phyloP scores from a whole-genome alignment of 1,140 invertebrate species.

The Drosophila rufa region DNA sequence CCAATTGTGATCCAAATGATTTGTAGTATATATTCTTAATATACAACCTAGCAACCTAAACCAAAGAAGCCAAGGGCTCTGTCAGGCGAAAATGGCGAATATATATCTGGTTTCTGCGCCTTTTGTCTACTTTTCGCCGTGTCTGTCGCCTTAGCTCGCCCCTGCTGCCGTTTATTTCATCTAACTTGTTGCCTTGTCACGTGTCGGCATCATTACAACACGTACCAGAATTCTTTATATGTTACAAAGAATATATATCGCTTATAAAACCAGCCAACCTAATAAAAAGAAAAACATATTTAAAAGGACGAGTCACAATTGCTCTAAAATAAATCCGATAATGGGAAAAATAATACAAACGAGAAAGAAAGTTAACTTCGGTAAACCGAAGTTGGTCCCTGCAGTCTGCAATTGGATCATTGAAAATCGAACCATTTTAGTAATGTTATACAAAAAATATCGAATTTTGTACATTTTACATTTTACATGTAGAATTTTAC shows the following conservation, averaged over 20 bases:
- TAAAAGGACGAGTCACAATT: slow-evolving; percentile 12
- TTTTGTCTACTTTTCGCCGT: slow-evolving; percentile 64
- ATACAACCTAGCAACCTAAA: neutral
- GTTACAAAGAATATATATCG: slow-evolving; percentile 78
- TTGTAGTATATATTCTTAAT: neutral
- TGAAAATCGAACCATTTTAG: too few species aligned
- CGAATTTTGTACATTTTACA: too few species aligned
- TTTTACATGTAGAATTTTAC: too few species aligned
- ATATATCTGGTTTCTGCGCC: slow-evolving; percentile 81
- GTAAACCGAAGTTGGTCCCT: too few species aligned
- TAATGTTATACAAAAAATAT: too few species aligned
- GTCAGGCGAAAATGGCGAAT: slow-evolving; percentile 9
- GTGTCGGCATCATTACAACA: slow-evolving; percentile 81
- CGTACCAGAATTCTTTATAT: slow-evolving; percentile 79
- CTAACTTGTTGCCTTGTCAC: slow-evolving; percentile 66
- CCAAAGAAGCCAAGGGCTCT: slow-evolving; percentile 2
- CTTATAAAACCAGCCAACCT: slow-evolving; percentile 59
- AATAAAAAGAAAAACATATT: slow-evolving; percentile 5
- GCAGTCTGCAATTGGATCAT: too few species aligned
- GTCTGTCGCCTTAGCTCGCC: slow-evolving; percentile 13
- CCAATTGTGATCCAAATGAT: slow-evolving; percentile 1
- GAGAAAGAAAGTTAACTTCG: too few species aligned
- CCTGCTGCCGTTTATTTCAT: slow-evolving; percentile 26
- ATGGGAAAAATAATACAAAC: too few species aligned
- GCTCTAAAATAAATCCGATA: neutral